Evolutionary conservation across 2,113 vertebrate species (phyloP), one percentile per base, ranked within the genome.

Genomic region (Shinisaurus crocodilurus): DNA sequence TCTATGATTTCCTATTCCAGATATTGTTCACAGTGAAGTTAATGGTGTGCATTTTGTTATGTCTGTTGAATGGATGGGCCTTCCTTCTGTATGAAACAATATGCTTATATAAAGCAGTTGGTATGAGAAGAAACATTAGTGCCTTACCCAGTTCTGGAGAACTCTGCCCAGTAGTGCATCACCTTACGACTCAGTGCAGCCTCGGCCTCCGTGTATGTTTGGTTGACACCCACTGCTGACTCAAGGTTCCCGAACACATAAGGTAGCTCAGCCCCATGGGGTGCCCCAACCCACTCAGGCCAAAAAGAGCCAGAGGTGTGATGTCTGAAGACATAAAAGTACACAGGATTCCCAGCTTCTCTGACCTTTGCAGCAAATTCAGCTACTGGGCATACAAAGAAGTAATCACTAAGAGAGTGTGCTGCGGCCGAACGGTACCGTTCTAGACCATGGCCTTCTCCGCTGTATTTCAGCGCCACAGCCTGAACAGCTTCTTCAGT

Each of bases 231-330:
- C 27, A 85, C 1, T 92, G 96, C 97, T 80, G 92, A 95, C 10
- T 95, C 90, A 3, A 97, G 97, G 88, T 96, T 93, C 43, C 98
- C 97, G 74, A 98, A 98, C 72, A 98, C 92, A 87, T 98, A 98
- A 85, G 97, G 96, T 13, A 98, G 96, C 85, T 98, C 97, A 50
- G 97, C 96, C 29, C 96, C 97, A 8, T 98, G 98, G 92, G 97
- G 95, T 1, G 92, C 96, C 0, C 97, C 98, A 96, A 97, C 97
- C 98, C 98, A 98, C n/a, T n/a, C 77, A 27, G 97, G 98, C 97
- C 97, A 98, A 40, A 95, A 86, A 81, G 97, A 97, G 25, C 92
- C 43, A 2, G 97, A 97, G 32, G 97, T 97, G 1, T 48, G 94
- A 82, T 98, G 98, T 74, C 96, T 92, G 88, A 98, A 98, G 25